phyloP scores from a whole-genome alignment of 1,140 invertebrate species.

The Delia radicum region DNA sequence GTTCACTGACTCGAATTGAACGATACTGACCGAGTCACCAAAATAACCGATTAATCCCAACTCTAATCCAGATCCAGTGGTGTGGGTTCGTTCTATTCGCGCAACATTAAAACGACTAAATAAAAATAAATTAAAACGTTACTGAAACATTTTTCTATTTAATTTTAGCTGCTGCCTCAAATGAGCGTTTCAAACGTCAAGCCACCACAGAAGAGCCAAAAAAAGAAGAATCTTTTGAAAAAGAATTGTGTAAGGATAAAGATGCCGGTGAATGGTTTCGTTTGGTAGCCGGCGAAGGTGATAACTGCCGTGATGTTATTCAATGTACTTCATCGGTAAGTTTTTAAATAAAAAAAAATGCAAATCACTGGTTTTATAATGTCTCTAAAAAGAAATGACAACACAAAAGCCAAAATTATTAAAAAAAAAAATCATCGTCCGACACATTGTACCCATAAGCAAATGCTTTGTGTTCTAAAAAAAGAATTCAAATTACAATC shows the following conservation, averaged over 20 bases:
- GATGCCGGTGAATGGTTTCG: slow-evolving; percentile 96
- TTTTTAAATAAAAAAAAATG: slow-evolving; percentile 34
- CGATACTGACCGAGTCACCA: too few relatives aligned
- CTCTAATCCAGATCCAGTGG: too few relatives aligned
- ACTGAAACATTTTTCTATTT: not conserved
- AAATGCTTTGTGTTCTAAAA: too few relatives aligned
- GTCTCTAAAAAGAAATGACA: not conserved
- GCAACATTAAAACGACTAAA: too few relatives aligned
- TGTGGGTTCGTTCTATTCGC: too few relatives aligned
- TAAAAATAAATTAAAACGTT: too few relatives aligned
- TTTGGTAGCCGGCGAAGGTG: slow-evolving; percentile 82
- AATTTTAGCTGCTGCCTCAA: slow-evolving; percentile 52
- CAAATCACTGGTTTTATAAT: not conserved
- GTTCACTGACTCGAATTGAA: too few relatives aligned
- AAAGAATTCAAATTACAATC: too few relatives aligned
- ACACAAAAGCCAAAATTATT: too few relatives aligned
- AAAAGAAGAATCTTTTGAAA: slow-evolving; percentile 83
- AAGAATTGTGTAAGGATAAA: slow-evolving; percentile 88
- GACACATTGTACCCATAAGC: too few relatives aligned
- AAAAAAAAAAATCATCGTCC: too few relatives aligned
- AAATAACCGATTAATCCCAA: too few relatives aligned
- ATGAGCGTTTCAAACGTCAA: slow-evolving; percentile 62
- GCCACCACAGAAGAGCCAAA: slow-evolving; percentile 64
- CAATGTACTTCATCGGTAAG: slow-evolving; percentile 89
- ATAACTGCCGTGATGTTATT: slow-evolving; percentile 93